Evolutionary conservation across 2,797 vertebrate species (phyloP), one percentile per base, ranked within the genome.

Genomic region (Sphenodon punctatus): DNA sequence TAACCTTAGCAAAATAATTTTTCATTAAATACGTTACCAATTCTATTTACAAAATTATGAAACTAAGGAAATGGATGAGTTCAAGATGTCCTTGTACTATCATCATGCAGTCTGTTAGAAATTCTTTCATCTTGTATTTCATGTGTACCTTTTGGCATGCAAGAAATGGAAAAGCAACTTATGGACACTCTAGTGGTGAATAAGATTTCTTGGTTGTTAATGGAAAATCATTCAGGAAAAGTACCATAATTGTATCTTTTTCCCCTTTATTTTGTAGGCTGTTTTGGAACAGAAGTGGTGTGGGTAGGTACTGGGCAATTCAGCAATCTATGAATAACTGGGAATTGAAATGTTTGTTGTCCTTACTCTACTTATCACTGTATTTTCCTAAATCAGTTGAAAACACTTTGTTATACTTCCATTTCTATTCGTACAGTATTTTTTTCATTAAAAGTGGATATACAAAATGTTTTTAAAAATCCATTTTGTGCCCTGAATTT

Each of bases 401-500:
- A 89, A 90, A 77, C 65, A 88, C 76, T 92, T 92, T 84, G 41
- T 95, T 94, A 89, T 93, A 91, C 71, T 91, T 94, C 88, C 59
- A 88, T 95, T 95, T 95, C 87, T 95, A 91, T 80, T 91, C 82
- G 80, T 90, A 89, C 82, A 89, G 81, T 77, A 92, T 90, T 89
- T 95, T 95, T 96, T 95, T 94, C 94, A 95, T 94, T 95, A 95
- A 96, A 95, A 93, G 25, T 12, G 4, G 71, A 90, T 82, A 67
- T 3, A 74, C 73, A 89, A 93, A n/a, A n/a, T n/a, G n/a, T n/a
- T n/a, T n/a, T 58, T 65, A 68, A 88, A 90, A 85, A 82, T 11
- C 45, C n/a, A 13, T 60, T 72, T 87, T 80, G 41, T 83, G 34
- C 74, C 82, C 64, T 78, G 67, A 72, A 76, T 43, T 32, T 89